Base-by-base conservation (phyloP, 2,113 vertebrate genomes). In the Phalacrocorax pelagicus region DNA sequence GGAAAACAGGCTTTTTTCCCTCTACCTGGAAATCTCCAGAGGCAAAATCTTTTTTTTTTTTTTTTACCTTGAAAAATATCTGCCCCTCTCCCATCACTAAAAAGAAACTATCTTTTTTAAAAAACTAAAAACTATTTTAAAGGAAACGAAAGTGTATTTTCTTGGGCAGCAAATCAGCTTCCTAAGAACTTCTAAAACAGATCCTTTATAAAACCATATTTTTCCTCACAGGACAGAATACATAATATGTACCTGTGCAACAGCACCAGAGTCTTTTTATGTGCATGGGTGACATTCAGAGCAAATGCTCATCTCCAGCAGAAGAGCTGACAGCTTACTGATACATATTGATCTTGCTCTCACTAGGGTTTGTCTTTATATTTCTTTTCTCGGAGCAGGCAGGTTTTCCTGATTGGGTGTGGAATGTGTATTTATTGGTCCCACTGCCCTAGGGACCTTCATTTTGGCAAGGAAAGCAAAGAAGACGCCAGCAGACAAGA, bases 381-480 rank as follows among this genome's bases (percentile, higher is more conserved):
- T 81, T 91, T 81, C 54, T 89, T 46, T 86, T 75, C 54, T 85
- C 0, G 0, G 46, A 71, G 73, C 52, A 87, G 52, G 47, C 2
- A 1, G 18, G 57, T 69, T 95, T 94, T 86, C 57, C 86, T 66
- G 3, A 19, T 57, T 22, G 83, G 77, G 73, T 92, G 57, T 90
- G 84, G 81, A 95, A 96, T 88, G 78, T 90, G 58, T 87, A 22
- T 84, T 92, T 84, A 42, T 85, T 87, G 86, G 84, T 94, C 70
- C 65, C 32, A 46, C 62, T 80, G 89, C 94, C 84, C 54, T 73
- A 17, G 87, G 94, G 92, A 81, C 63, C 92, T 92, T 42, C 26
- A 29, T 85, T 95, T 94, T 94, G 90, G 84, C 97, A 90, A 71
- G 62, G 74, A 88, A 58, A 91, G 74, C 40, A 90, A 58, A 88